Evolutionary conservation across 2,113 vertebrate genomes (phyloP).

Genomic region (Varanus salvator): DNA sequence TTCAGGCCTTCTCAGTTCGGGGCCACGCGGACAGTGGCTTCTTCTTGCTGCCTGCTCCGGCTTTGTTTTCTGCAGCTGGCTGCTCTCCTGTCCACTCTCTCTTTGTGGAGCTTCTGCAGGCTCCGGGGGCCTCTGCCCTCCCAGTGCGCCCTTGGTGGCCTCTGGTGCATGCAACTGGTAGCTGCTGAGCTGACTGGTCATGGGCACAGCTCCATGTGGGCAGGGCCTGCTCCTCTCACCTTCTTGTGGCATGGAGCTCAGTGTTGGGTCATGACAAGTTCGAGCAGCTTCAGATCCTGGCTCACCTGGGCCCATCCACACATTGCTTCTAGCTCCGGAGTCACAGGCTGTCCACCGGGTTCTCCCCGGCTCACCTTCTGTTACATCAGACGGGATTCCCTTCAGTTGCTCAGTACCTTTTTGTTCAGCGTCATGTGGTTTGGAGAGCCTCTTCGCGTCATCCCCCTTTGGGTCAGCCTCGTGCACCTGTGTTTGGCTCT

Average conservation of each 20-base stretch:
- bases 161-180: not conserved
- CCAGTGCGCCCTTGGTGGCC: not conserved
- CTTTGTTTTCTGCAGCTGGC: not conserved
- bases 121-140: not conserved
- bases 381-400: not conserved
- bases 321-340: not conserved
- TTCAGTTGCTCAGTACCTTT: not conserved
- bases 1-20: rapidly evolving
- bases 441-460: not conserved
- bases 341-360: not conserved
- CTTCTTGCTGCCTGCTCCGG: not conserved
- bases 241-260: not conserved
- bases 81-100: not conserved
- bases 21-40: not conserved
- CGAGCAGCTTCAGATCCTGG: no score
- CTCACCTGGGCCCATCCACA: not conserved
- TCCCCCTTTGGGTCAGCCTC: not conserved
- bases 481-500: no score
- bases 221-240: not conserved
- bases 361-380: not conserved
- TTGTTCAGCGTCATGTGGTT: not conserved
- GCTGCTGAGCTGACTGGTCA: not conserved
- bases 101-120: not conserved
- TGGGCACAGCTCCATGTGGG: not conserved
- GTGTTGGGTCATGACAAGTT: not conserved